phyloP scores from a whole-genome alignment of 2,797 vertebrate species.

The Lerista edwardsae region DNA sequence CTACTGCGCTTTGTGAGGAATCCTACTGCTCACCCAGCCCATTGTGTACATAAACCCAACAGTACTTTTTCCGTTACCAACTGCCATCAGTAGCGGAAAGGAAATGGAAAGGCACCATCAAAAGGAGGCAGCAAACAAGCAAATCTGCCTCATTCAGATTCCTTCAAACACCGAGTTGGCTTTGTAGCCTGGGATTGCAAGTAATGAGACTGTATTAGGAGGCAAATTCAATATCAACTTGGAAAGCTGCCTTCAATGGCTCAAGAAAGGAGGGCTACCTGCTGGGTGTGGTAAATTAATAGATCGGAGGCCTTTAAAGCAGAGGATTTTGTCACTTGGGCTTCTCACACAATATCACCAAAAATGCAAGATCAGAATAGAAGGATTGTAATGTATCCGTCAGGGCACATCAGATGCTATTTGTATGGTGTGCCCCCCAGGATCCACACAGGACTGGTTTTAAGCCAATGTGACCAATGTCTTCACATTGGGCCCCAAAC shows the following conservation, averaged over 20 bases:
- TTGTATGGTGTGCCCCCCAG: too few relatives aligned
- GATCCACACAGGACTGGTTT: too few relatives aligned
- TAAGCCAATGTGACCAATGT: too few relatives aligned
- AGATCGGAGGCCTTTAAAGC: not conserved
- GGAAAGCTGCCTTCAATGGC: not conserved
- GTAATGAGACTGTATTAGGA: conserved; percentile 5
- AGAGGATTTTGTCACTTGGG: not conserved
- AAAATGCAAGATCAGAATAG: too few relatives aligned
- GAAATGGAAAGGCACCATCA: not conserved
- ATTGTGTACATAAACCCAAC: not conserved
- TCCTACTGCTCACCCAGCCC: not conserved
- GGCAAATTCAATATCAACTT: not conserved
- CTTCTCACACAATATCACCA: too few relatives aligned
- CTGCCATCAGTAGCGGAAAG: conserved; percentile 1
- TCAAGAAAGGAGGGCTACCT: not conserved
- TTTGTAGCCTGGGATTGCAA: conserved; percentile 1
- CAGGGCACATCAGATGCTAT: too few relatives aligned
- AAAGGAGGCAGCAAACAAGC: not conserved
- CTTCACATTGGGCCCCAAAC: too few relatives aligned
- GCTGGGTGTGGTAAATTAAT: not conserved
- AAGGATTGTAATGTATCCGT: too few relatives aligned
- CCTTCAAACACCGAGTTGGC: not conserved
- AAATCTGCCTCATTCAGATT: not conserved
- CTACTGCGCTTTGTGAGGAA: conserved; percentile 5
- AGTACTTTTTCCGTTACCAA: not conserved